phyloP scores from a whole-genome alignment of 2,888 invertebrate genomes.

The Oasisia sp. region DNA sequence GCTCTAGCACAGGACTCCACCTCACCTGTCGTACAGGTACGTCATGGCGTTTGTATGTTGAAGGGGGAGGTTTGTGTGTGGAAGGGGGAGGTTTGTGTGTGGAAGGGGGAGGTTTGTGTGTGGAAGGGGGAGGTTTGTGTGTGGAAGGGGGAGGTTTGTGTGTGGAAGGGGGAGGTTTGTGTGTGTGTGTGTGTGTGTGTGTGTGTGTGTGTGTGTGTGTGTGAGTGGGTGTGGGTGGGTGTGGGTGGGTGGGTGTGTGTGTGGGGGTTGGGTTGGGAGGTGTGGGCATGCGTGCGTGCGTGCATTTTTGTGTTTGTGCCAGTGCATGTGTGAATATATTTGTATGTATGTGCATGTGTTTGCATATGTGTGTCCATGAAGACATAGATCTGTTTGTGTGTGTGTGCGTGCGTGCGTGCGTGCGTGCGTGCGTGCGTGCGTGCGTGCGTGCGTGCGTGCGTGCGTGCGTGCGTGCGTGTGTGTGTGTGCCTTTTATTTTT shows the following conservation, averaged over 20 bases:
- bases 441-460: background rate
- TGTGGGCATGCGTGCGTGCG: background rate
- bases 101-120: no score
- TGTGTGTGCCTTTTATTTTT: background rate
- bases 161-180: background rate
- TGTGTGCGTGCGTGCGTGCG: background rate
- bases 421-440: background rate
- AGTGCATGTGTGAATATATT: background rate
- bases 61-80: no score
- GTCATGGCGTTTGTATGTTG: no score
- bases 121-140: background rate
- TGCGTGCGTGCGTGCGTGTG: background rate
- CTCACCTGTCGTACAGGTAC: slow-evolving; percentile 91
- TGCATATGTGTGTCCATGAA: background rate
- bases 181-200: background rate
- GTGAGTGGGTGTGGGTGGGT: background rate
- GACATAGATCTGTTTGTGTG: background rate
- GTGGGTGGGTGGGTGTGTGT: background rate
- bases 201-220: background rate
- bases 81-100: background rate
- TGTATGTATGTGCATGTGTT: background rate
- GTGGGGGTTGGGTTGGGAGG: background rate
- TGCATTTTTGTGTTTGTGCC: background rate
- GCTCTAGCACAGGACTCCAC: slow-evolving; percentile 94
- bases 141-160: background rate